Evolutionary conservation across 2,797 vertebrate species (phyloP), one percentile per base, ranked within the genome.

Genomic region (Otolemur crassicaudatus): DNA sequence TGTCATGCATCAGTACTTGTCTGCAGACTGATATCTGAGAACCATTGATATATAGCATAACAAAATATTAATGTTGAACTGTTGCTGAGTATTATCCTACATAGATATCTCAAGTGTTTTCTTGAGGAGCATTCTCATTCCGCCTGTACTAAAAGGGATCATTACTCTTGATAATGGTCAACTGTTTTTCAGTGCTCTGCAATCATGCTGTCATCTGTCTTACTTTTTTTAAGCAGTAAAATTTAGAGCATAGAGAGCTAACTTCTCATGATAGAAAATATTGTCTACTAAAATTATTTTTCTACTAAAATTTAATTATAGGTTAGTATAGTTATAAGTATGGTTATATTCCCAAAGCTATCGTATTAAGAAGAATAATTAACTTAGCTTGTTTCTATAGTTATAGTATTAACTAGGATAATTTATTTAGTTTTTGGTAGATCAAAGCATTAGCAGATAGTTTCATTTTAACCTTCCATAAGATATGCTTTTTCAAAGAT

Each of bases 111-210:
- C 76, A 93, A 89, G 67, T 91, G 83, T 96, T 96, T 95, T 95
- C 93, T 91, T 25, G 40, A 86, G 86, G 43, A 90, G 53, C 93
- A 92, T 94, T 97, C 91, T 92, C 72, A 97, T 96, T 96, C 84
- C 29, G 90, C 87, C 95, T 95, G 83, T 93, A 83, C 89, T 97
- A 79, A 96, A 97, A 96, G 91, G 97, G 96, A 58, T 94, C 97
- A 56, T 97, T 96, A 95, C 94, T 96, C 86, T 96, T 95, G 81
- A 25, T 95, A 96, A 97, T 92, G 75, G 83, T 91, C 90, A 90
- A 1, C 84, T 97, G 76, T 70, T 94, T 97, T 94, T 94, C 91
- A 87, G 73, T 91, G 89, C 83, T 90, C 69, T 83, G 88, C 40
- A 93, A 9, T 86, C 90, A 83, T 84, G 37, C 95, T 94, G 76